These are phyloP conservation scores for Drosophila pachea DNA, from an alignment of 1,140 invertebrate species.

Conservation along the genomic window DNA sequence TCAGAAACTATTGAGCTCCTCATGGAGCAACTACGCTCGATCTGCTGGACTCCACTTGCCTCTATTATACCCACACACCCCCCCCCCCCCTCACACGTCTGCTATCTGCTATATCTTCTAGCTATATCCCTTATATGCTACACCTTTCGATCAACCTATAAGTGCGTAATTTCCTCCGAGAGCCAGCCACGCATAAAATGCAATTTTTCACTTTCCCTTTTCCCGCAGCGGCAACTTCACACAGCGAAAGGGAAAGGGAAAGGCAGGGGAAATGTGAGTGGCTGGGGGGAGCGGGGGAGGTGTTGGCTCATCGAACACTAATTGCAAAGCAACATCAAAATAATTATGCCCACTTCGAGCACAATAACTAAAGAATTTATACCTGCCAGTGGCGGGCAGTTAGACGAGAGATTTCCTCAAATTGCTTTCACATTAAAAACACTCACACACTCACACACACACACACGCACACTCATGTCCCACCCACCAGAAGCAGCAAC, in stretches of 20 bases:
- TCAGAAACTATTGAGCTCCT: no score
- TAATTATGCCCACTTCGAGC: constrained; percentile 74
- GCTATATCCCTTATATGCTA: constrained; percentile 4
- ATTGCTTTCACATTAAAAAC: constrained; percentile 78
- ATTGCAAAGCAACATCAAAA: constrained; percentile 75
- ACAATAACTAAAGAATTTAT: constrained; percentile 68
- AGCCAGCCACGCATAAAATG: constrained; percentile 68
- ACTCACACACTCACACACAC: constrained; percentile 36
- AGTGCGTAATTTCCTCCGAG: constrained; percentile 70
- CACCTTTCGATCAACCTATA: constrained; percentile 60
- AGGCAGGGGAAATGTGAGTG: neutral
- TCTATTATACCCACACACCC: no score
- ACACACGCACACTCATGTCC: neutral
- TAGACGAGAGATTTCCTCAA: constrained; percentile 70
- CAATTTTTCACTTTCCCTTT: constrained; percentile 76
- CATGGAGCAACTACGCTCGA: no score
- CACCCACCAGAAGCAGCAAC: constrained; percentile 18
- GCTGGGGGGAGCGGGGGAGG: constrained; percentile 14
- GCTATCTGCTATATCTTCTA: no score
- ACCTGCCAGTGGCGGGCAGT: constrained; percentile 47
- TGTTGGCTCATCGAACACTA: constrained; percentile 67
- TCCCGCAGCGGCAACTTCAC: constrained; percentile 36
- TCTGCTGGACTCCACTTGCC: no score
- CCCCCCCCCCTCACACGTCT: no score
- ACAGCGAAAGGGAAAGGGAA: neutral